A percentile compares a stretch with the other conserved stretches of the same genome.
Conservation (phyloP, 2,888 invertebrate genomes). For the Willowsia nigromaculata region DNA sequence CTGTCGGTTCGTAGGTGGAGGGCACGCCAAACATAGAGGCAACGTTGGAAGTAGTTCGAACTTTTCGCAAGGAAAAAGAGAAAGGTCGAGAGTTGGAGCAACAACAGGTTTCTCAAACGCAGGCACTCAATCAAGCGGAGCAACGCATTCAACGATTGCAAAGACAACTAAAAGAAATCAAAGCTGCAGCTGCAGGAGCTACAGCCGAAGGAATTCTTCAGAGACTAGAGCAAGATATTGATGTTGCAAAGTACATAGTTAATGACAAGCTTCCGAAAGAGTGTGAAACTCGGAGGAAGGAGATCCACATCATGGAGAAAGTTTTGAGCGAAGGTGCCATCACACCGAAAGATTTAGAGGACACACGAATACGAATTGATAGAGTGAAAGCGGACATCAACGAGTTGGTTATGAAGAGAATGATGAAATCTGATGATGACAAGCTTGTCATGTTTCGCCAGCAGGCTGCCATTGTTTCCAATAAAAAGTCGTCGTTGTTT, state of each 20-base stretch:
- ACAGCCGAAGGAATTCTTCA: constrained; percentile 86
- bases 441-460: constrained; percentile 91
- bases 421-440: constrained; percentile 85
- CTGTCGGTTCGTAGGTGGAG: constrained; percentile 82
- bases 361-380: constrained; percentile 84
- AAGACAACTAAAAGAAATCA: constrained; percentile 85
- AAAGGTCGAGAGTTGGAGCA: constrained; percentile 83
- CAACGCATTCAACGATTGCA: constrained; percentile 84
- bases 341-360: constrained; percentile 85
- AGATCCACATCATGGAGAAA: constrained; percentile 86
- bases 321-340: constrained; percentile 86
- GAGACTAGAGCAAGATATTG: constrained; percentile 88
- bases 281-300: constrained; percentile 84
- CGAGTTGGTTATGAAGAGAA: constrained; percentile 86
- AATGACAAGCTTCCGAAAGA: constrained; percentile 91
- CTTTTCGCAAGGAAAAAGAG: constrained; percentile 83
- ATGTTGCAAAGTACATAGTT: constrained; percentile 87
- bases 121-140: constrained; percentile 82
- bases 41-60: constrained; percentile 83
- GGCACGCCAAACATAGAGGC: constrained; percentile 85
- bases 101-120: constrained; percentile 84
- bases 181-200: constrained; percentile 83
- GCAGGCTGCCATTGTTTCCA: constrained; percentile 89
- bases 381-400: constrained; percentile 84
- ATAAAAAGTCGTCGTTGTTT: constrained; percentile 89